These are phyloP conservation scores for Barbus barbus DNA, from an alignment of 2,113 vertebrate species.

Conservation along the genomic window DNA sequence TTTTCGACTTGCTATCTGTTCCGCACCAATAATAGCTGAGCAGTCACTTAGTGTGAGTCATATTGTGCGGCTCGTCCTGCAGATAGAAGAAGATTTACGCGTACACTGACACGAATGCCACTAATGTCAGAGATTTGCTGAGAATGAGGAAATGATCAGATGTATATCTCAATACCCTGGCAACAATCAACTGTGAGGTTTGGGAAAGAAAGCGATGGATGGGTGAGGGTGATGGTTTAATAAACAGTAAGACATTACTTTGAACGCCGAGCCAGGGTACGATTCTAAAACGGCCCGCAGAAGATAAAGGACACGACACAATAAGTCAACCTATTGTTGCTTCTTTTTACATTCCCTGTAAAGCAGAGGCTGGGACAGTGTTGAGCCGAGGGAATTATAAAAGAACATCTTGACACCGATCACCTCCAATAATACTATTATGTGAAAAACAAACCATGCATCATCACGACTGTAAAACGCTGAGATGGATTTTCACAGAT, in stretches of 20 bases:
- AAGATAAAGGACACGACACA: conserved; percentile 41
- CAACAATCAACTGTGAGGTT: conserved; percentile 35
- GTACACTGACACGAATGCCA: conserved; percentile 36
- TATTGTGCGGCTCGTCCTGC: conserved; percentile 60
- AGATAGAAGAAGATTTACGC: conserved; percentile 45
- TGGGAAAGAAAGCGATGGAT: conserved; percentile 22
- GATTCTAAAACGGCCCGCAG: not conserved
- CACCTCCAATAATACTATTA: conserved; percentile 9
- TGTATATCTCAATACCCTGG: conserved; percentile 34
- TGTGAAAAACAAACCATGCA: conserved; percentile 16
- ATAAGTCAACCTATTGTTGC: conserved; percentile 33
- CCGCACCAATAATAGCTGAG: conserved; percentile 59
- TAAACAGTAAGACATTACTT: conserved; percentile 39
- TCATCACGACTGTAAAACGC: conserved; percentile 28
- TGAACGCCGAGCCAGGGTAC: not conserved
- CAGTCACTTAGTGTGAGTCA: conserved; percentile 73
- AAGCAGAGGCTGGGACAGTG: not conserved
- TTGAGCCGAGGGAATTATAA: conserved; percentile 24
- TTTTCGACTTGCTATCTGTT: conserved; percentile 55
- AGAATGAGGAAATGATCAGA: conserved; percentile 56
- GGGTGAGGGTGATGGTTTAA: conserved; percentile 41
- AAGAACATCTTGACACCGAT: conserved; percentile 23
- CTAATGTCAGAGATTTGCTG: conserved; percentile 50
- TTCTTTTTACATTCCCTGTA: not conserved
- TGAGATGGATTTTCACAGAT: conserved; percentile 4